These are phyloP conservation scores for Narcine bancroftii DNA, from an alignment of 2,113 vertebrate species.

Conservation along the genomic window DNA sequence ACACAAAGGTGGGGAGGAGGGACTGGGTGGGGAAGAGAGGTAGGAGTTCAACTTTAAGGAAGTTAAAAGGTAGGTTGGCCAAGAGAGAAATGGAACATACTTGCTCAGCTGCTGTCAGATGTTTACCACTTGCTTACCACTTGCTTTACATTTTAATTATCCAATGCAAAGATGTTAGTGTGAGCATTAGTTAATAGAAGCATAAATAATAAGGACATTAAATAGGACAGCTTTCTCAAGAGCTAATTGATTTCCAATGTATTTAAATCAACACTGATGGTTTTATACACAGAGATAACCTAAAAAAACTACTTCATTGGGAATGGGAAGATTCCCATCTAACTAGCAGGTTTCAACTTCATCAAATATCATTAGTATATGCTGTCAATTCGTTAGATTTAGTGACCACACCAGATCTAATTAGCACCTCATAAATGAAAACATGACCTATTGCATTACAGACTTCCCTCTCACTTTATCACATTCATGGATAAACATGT, in stretches of 20 bases:
- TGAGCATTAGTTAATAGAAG: not conserved
- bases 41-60: not conserved
- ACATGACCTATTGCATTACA: not conserved
- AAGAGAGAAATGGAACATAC: not conserved
- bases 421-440: not conserved
- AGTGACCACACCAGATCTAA: not conserved
- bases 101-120: not conserved
- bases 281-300: not conserved
- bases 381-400: not conserved
- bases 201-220: not conserved
- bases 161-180: not conserved
- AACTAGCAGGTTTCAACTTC: not conserved
- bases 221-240: not conserved
- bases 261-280: conserved; percentile 1
- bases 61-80: not conserved
- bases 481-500: not conserved
- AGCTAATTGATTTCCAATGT: conserved; percentile 22
- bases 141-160: not conserved
- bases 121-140: not conserved
- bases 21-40: no score
- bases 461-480: not conserved
- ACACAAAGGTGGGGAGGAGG: no score
- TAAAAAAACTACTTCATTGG: no score
- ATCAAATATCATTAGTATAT: not conserved
- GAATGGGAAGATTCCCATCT: not conserved